Conservation (phyloP, 2,797 vertebrate genomes). For the Sciurus carolinensis region DNA sequence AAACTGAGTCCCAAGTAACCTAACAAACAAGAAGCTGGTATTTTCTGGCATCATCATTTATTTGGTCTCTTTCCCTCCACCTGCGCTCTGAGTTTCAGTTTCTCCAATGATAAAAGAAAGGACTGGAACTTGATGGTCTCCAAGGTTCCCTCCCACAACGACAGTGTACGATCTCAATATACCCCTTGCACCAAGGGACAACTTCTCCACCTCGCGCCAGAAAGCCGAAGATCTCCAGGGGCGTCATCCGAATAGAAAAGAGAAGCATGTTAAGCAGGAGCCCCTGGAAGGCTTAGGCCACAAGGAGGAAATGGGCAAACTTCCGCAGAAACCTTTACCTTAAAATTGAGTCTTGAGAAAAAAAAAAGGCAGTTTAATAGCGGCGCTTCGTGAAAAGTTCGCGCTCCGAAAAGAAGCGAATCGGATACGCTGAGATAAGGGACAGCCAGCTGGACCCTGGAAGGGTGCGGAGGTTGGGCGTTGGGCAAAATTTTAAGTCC, state of each 20-base stretch:
- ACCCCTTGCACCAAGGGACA: background rate
- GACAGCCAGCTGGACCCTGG: fast-evolving
- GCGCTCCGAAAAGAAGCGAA: fast-evolving
- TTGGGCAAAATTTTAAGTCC: background rate
- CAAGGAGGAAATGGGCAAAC: background rate
- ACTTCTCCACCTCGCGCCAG: background rate
- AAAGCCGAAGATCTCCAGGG: background rate
- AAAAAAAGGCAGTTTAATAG: background rate
- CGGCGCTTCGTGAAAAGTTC: background rate
- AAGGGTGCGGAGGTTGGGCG: background rate
- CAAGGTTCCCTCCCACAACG: background rate
- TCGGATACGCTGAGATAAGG: background rate
- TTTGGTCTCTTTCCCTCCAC: too few species aligned
- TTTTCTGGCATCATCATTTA: background rate
- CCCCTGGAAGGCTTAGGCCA: background rate
- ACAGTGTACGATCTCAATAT: background rate
- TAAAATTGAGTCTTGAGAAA: background rate
- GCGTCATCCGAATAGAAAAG: background rate
- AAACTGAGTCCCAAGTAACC: background rate
- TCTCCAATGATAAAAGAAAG: background rate
- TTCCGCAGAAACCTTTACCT: background rate
- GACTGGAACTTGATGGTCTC: background rate
- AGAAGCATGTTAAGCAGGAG: background rate
- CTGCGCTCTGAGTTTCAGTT: background rate
- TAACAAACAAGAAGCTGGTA: background rate